Percentiles rank a stretch among this genome's conserved stretches.
These are phyloP conservation scores for Psammodynastes pulverulentus DNA, from an alignment of 2,113 vertebrate species.

Conservation along the genomic window DNA sequence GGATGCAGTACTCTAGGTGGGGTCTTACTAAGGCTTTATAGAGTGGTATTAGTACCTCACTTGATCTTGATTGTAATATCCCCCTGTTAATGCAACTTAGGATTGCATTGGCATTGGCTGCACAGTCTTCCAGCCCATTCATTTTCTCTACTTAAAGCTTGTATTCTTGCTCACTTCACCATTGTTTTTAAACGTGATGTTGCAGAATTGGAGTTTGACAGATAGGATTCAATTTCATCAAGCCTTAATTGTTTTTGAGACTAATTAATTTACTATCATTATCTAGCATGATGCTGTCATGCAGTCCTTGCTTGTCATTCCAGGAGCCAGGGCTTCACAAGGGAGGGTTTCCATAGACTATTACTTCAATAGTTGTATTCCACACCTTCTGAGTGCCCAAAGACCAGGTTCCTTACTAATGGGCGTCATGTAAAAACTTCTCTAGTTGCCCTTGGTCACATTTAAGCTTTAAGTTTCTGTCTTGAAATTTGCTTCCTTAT, in stretches of 20 bases:
- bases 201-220: not conserved
- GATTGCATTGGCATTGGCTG: too few species aligned
- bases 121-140: not conserved
- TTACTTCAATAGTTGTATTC: conserved; percentile 5
- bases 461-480: not conserved
- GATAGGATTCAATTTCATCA: not conserved
- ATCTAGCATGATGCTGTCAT: not conserved
- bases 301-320: not conserved
- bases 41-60: too few species aligned
- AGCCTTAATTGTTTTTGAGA: not conserved
- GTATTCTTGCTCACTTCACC: not conserved
- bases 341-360: not conserved
- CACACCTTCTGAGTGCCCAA: not conserved
- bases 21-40: too few species aligned
- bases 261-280: not conserved
- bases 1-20: too few species aligned
- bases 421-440: not conserved
- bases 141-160: not conserved
- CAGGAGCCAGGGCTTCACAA: not conserved
- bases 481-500: not conserved
- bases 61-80: too few species aligned
- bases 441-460: not conserved
- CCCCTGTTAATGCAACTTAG: too few species aligned
- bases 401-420: not conserved
- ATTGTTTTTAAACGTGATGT: not conserved